A percentile compares a stretch with the other conserved stretches of the same genome.
Evolutionary conservation across 2,113 vertebrate species (phyloP).

Genomic region (Chamaetylas fuelleborni): DNA sequence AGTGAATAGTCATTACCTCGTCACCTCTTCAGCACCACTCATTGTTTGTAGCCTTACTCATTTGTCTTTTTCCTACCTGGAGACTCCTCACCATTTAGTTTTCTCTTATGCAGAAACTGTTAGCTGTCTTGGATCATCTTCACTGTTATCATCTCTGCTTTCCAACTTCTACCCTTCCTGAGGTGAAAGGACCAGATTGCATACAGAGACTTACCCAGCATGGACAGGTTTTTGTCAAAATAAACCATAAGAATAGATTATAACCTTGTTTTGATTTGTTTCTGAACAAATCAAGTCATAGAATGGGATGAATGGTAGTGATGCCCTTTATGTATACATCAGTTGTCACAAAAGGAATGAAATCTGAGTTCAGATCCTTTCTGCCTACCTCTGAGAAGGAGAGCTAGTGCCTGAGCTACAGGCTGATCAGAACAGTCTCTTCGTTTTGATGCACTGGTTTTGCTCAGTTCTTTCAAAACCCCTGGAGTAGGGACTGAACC

Average conservation of each 20-base stretch:
- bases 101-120: neutral
- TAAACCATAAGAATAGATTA: neutral
- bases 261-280: slow-evolving; percentile 2
- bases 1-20: slow-evolving; percentile 37
- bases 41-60: slow-evolving; percentile 8
- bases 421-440: neutral
- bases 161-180: neutral
- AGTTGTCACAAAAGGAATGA: neutral
- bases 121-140: neutral
- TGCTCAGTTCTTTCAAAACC: neutral
- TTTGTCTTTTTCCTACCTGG: slow-evolving; percentile 1
- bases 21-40: neutral
- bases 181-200: neutral
- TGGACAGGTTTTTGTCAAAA: neutral
- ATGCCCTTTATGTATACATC: neutral
- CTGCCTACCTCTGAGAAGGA: neutral
- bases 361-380: neutral
- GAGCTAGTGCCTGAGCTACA: neutral
- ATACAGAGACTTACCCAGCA: neutral
- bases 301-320: neutral
- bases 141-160: neutral
- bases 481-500: neutral
- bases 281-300: neutral
- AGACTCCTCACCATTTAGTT: neutral
- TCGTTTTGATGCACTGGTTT: neutral